Percentiles rank a stretch among this genome's conserved stretches.
phyloP scores from a whole-genome alignment of 92 coral and sea anemone species.

The Palythoa caribaeorum region DNA sequence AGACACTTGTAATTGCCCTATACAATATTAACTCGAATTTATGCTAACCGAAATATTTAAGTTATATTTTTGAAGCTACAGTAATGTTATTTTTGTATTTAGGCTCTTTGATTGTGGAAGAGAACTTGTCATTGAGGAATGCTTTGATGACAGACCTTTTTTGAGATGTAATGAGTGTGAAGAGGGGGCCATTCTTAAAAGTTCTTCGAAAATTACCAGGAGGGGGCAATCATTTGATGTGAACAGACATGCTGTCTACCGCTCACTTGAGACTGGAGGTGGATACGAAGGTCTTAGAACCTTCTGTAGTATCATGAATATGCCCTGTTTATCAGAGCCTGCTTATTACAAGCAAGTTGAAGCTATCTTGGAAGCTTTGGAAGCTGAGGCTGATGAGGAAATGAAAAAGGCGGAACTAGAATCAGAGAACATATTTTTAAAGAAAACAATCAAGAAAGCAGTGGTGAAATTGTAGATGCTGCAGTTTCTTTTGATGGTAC shows the following conservation, averaged over 20 bases:
- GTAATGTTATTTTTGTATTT: constrained; percentile 20
- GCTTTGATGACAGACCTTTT: constrained; percentile 61
- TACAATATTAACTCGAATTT: neutral
- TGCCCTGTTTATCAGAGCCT: neutral
- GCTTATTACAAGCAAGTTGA: constrained; percentile 6
- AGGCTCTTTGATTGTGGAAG: constrained; percentile 52
- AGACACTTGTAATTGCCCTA: neutral
- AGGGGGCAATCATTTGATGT: constrained; percentile 52
- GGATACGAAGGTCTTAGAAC: constrained; percentile 33
- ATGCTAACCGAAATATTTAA: constrained; percentile 12
- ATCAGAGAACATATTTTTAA: constrained; percentile 27
- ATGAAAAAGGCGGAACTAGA: constrained; percentile 43
- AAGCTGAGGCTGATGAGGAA: constrained; percentile 28
- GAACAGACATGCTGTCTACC: constrained; percentile 32
- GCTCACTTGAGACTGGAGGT: constrained; percentile 31
- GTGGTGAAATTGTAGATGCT: constrained; percentile 26
- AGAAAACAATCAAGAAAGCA: constrained; percentile 14
- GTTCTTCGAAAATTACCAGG: constrained; percentile 38
- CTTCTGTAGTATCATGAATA: neutral
- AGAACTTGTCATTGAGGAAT: constrained; percentile 44
- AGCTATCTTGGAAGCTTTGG: constrained; percentile 28
- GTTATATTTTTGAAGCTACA: constrained; percentile 20
- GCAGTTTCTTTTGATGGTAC: constrained; percentile 48
- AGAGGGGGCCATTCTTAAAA: constrained; percentile 42
- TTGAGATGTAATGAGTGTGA: constrained; percentile 49